Evolutionary conservation across 2,113 vertebrate genomes (phyloP).

Genomic region (Chrysochloris asiatica): DNA sequence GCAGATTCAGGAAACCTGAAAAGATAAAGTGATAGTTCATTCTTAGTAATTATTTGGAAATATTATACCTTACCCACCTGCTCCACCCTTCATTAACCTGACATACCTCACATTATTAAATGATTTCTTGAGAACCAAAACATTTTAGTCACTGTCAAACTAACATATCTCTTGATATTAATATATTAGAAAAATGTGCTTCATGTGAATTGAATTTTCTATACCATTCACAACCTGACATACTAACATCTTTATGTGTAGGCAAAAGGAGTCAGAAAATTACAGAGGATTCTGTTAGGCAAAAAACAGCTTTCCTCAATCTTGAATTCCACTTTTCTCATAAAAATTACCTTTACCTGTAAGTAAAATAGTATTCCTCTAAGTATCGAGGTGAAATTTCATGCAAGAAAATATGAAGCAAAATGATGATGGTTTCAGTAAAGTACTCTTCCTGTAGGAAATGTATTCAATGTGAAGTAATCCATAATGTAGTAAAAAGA

Average conservation of each 20-base stretch:
- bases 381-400: neutral
- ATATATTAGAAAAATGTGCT: neutral
- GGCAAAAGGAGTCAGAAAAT: neutral
- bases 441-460: neutral
- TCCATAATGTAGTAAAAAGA: neutral
- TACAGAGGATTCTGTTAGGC: neutral
- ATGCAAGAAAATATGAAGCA: neutral
- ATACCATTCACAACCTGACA: neutral
- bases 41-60: constrained; percentile 30
- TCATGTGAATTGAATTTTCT: neutral
- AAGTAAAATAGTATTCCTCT: neutral
- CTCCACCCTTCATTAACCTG: neutral
- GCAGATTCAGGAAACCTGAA: constrained; percentile 93
- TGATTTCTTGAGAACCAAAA: constrained; percentile 3
- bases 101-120: constrained; percentile 6
- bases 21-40: constrained; percentile 62
- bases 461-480: neutral
- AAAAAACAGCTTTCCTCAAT: neutral
- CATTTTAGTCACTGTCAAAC: constrained; percentile 12
- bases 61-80: neutral
- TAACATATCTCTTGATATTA: constrained; percentile 56
- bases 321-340: neutral
- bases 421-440: neutral
- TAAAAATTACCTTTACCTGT: neutral
- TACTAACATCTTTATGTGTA: neutral